phyloP scores from a whole-genome alignment of 2,113 vertebrate species.

The Steatornis caripensis region DNA sequence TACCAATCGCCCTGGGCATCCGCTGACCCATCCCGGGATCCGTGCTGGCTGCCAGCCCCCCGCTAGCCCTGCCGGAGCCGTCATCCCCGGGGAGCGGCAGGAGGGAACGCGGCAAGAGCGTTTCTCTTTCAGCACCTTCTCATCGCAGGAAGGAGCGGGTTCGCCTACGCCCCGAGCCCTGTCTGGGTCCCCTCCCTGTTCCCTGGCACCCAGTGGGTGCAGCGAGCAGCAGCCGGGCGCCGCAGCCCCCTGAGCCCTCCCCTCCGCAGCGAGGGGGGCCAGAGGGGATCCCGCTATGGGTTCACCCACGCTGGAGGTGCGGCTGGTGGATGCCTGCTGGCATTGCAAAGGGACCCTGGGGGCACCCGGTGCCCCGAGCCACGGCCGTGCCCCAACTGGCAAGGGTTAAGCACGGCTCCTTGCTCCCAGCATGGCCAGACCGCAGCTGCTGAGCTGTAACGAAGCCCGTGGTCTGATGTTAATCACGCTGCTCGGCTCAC shows the following conservation, averaged over 20 bases:
- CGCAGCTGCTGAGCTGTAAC: not conserved
- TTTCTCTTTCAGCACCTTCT: constrained; percentile 35
- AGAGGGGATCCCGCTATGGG: fast-evolving
- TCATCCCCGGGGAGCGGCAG: not conserved
- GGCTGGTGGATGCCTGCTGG: not conserved
- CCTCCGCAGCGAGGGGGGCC: fast-evolving
- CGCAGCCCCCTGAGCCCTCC: not conserved
- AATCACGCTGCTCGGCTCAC: not conserved
- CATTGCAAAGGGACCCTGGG: not conserved
- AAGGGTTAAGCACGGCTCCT: not conserved
- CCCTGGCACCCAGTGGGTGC: constrained; percentile 25
- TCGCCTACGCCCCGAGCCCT: constrained; percentile 30
- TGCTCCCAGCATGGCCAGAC: not conserved
- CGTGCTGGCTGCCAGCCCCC: not conserved
- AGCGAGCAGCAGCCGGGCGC: not conserved
- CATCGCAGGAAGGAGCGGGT: not conserved
- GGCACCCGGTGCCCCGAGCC: not conserved
- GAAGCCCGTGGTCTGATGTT: not conserved
- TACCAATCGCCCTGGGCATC: fast-evolving
- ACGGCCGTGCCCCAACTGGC: not conserved
- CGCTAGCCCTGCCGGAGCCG: not conserved
- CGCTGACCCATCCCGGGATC: not conserved
- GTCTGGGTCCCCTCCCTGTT: constrained; percentile 54
- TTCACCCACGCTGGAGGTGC: fast-evolving
- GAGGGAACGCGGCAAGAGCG: not conserved